Evolutionary conservation across 2,113 vertebrate genomes (phyloP).

Genomic region (Trematocara unimaculatum): DNA sequence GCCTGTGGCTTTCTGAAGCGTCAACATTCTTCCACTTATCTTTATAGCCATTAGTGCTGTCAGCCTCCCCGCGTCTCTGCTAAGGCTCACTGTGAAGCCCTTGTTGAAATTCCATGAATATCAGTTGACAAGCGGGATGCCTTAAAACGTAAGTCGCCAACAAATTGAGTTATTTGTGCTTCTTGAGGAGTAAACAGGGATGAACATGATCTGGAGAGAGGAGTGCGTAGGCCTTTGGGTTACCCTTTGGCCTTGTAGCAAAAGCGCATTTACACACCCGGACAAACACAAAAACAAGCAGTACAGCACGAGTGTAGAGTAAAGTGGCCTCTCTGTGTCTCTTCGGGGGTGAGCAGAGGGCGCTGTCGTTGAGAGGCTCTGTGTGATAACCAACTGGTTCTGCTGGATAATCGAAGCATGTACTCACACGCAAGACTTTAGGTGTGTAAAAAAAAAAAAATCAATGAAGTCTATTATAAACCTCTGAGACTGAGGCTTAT

Average conservation of each 20-base stretch:
- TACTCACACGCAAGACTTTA: neutral
- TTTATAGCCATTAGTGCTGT: slow-evolving; percentile 75
- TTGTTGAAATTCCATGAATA: slow-evolving; percentile 63
- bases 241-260: slow-evolving; percentile 14
- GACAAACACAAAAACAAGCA: slow-evolving; percentile 4
- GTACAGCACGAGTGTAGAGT: neutral
- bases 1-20: slow-evolving; percentile 70
- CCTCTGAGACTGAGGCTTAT: neutral
- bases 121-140: slow-evolving; percentile 49
- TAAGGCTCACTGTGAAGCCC: slow-evolving; percentile 67
- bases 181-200: slow-evolving; percentile 47
- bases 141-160: slow-evolving; percentile 37
- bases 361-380: neutral
- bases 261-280: neutral
- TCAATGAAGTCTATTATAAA: neutral
- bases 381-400: neutral
- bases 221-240: slow-evolving; percentile 2
- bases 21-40: slow-evolving; percentile 79
- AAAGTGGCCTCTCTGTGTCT: neutral
- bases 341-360: neutral
- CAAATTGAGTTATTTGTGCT: slow-evolving; percentile 63
- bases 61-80: slow-evolving; percentile 69
- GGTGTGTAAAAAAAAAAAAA: neutral
- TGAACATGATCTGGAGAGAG: slow-evolving; percentile 10
- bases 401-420: neutral